Percentiles rank a stretch among this genome's conserved stretches.
These are phyloP conservation scores for Molossus alvarezi DNA, from an alignment of 2,797 vertebrate species.

Conservation along the genomic window DNA sequence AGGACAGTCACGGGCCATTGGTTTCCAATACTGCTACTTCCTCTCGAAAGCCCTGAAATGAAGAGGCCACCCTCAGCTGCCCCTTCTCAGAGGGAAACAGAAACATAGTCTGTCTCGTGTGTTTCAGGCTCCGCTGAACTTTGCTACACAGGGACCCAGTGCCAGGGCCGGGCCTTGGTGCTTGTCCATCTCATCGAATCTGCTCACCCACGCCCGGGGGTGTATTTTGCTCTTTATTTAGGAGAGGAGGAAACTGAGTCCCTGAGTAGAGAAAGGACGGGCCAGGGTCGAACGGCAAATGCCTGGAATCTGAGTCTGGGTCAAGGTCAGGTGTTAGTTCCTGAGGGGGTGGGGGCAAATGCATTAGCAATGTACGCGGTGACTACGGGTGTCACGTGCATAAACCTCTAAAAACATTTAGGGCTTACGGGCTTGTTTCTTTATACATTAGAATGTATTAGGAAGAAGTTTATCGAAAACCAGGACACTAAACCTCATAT, in stretches of 20 bases:
- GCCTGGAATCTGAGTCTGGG: neutral
- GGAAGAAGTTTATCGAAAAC: neutral
- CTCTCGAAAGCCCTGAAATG: neutral
- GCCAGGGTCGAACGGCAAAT: neutral
- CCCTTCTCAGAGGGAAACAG: neutral
- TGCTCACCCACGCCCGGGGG: neutral
- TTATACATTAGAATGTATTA: neutral
- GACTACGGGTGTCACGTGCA: neutral
- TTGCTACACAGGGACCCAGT: rapidly evolving
- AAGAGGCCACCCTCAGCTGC: neutral
- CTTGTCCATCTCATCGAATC: neutral
- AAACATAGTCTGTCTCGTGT: neutral
- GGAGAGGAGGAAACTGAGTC: neutral
- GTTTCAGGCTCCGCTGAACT: neutral
- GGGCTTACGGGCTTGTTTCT: neutral
- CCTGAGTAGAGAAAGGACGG: neutral
- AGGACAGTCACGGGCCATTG: neutral
- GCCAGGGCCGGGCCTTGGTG: neutral
- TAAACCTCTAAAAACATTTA: neutral
- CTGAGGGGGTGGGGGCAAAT: neutral
- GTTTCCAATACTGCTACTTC: neutral
- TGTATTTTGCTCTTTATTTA: too few relatives aligned
- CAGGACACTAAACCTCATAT: neutral
- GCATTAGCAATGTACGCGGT: neutral
- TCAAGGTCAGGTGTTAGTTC: neutral